phyloP scores from a whole-genome alignment of 92 coral and sea anemone genomes.

The Heliopora coerulea region DNA sequence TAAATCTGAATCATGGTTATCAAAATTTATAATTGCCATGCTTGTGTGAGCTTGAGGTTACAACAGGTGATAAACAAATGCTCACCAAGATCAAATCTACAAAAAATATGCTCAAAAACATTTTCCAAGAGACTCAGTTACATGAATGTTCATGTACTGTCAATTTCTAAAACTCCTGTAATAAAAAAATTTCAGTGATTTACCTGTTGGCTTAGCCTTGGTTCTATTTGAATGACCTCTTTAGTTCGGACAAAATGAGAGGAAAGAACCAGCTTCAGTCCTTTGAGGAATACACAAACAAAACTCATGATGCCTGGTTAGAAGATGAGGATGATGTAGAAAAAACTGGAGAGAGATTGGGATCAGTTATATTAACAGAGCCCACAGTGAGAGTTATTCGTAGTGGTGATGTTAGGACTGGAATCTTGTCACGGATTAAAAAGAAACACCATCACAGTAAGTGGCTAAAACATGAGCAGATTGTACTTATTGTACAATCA shows the following conservation, averaged over 20 bases:
- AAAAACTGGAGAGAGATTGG: constrained; percentile 50
- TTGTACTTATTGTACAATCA: constrained; percentile 49
- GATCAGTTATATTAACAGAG: constrained; percentile 27
- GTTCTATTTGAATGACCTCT: neutral
- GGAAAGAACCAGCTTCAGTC: constrained; percentile 61
- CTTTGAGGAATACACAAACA: constrained; percentile 88
- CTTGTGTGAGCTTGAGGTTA: too few species aligned
- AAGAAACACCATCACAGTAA: constrained; percentile 40
- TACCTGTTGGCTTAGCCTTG: too few species aligned
- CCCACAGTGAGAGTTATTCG: constrained; percentile 70
- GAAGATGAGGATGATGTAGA: constrained; percentile 86
- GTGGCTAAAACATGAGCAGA: constrained; percentile 52
- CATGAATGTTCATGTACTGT: too few species aligned
- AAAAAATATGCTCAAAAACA: too few species aligned
- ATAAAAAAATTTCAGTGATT: too few species aligned
- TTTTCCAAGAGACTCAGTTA: too few species aligned
- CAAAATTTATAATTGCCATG: too few species aligned
- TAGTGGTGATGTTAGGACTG: constrained; percentile 89
- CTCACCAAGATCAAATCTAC: too few species aligned
- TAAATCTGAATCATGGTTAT: too few species aligned
- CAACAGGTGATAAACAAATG: too few species aligned
- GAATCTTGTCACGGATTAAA: constrained; percentile 57
- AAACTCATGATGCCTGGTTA: constrained; percentile 94
- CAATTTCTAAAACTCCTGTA: too few species aligned
- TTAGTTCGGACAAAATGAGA: constrained; percentile 61